phyloP scores from a whole-genome alignment of 2,113 vertebrate species.

The Myiopsitta monachus region DNA sequence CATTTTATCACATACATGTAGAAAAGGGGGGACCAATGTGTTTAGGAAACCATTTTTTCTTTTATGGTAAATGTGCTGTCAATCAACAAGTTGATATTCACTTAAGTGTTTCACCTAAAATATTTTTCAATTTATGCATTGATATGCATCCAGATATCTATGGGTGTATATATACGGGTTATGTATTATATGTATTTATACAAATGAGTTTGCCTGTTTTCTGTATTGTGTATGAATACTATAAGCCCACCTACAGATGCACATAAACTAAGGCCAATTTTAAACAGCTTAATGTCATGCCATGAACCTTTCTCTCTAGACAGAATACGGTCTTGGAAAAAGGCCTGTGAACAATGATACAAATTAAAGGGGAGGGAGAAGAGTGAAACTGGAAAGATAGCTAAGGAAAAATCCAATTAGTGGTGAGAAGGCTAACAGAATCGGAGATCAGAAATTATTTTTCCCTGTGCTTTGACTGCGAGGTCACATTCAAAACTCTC shows the following conservation, averaged over 20 bases:
- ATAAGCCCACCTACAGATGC: neutral
- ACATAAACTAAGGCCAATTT: neutral
- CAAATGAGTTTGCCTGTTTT: neutral
- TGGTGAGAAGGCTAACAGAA: slow-evolving; percentile 24
- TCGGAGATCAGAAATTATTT: slow-evolving; percentile 43
- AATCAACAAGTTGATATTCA: neutral
- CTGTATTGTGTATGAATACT: neutral
- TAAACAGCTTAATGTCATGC: neutral
- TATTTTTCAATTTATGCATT: neutral
- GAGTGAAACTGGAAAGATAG: slow-evolving; percentile 35
- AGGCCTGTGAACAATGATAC: neutral
- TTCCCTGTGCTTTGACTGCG: neutral
- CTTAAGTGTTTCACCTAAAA: neutral
- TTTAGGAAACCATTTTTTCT: neutral
- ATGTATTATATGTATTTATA: neutral
- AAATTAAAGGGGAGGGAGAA: neutral
- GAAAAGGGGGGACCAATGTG: neutral
- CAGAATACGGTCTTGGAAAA: neutral
- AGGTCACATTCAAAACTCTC: slow-evolving; percentile 26
- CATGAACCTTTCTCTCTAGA: slow-evolving; percentile 9
- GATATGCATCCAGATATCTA: neutral
- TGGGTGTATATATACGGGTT: neutral
- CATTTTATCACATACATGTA: neutral
- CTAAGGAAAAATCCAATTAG: slow-evolving; percentile 29
- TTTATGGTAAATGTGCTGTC: neutral